Base-by-base conservation (phyloP, 2,888 invertebrate species). In the Ophion ventricosus region DNA sequence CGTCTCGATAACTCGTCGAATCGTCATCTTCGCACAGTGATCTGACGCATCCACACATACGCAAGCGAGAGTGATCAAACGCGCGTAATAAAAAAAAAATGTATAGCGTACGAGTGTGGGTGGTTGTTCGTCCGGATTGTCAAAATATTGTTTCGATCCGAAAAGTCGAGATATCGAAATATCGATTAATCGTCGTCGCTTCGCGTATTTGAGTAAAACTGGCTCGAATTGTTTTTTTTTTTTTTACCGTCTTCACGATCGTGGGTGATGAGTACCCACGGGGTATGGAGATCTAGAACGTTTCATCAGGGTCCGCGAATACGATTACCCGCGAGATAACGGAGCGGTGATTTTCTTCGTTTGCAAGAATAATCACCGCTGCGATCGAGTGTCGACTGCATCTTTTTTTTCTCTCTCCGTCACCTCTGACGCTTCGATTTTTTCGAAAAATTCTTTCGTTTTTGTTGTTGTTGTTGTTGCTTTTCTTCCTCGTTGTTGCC, bases 1-100 rank as follows among this genome's bases (percentile, higher is more conserved):
- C 75, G 70, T 77, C 67, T 61, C 72, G 75, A 67, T 82, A 57
- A 77, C 82, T 82, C 82, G 73, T 69, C 84, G 77, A 80, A 80
- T 85, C 74, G 77, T 85, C 76, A 79, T 79, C 57, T 43, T 66
- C 25, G n/a, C 80, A 49, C 80, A 49, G 25, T 67, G 49, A 59
- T 72, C n/a, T 54, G 25, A n/a, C 61, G 57, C 20, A 56, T 43
- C 43, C 56, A 29, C 57, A 40, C 25, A 35, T 25, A 29, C 43
- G n/a, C 17, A 20, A 10, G n/a, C 35, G 25, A 23, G 43, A 5
- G 7, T 35, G 2, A 7, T 23, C 20, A 23, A 40, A 29, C 20
- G 49, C 10, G 14, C 26, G 40, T 40, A 40, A 23, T 5, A n/a
- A 23, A 5, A 25, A 0, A 7, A 14, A 43, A 54, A 35, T 54